Percentiles rank a stretch among this genome's conserved stretches.
Conservation (phyloP, 2,113 vertebrate genomes). For the Notarius lentiginosus region DNA sequence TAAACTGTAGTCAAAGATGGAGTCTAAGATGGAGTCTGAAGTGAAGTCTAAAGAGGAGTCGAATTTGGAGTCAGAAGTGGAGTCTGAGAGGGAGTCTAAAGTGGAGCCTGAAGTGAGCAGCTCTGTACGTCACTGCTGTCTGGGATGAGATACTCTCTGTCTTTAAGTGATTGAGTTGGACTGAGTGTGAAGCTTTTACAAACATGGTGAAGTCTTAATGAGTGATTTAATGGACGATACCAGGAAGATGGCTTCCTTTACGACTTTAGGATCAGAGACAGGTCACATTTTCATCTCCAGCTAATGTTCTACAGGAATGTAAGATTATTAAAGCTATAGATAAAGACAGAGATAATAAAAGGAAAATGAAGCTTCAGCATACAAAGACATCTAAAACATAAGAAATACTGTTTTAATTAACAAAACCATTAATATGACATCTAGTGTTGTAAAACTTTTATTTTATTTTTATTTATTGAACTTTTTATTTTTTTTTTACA, state of each 20-base stretch:
- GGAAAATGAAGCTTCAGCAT: background rate
- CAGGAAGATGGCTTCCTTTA: background rate
- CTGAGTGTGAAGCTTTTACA: background rate
- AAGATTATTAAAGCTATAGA: background rate
- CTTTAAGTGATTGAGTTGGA: background rate
- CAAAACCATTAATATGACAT: background rate
- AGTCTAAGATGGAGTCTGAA: background rate
- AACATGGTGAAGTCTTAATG: background rate
- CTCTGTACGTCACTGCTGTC: background rate
- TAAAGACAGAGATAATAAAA: background rate
- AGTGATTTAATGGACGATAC: background rate
- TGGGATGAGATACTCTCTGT: background rate
- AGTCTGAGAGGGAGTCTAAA: background rate
- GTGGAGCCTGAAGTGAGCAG: background rate
- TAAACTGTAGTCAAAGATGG: too few species aligned
- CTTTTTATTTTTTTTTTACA: too few species aligned
- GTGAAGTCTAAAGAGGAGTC: background rate
- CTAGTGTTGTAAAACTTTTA: background rate
- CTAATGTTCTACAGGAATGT: background rate
- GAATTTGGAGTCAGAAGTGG: too few species aligned
- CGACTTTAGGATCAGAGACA: background rate
- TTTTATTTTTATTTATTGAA: background rate
- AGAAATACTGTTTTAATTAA: background rate
- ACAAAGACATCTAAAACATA: background rate
- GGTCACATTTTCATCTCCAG: background rate